Conservation (phyloP, 2,113 vertebrate genomes). For the Tragelaphus scriptus region DNA sequence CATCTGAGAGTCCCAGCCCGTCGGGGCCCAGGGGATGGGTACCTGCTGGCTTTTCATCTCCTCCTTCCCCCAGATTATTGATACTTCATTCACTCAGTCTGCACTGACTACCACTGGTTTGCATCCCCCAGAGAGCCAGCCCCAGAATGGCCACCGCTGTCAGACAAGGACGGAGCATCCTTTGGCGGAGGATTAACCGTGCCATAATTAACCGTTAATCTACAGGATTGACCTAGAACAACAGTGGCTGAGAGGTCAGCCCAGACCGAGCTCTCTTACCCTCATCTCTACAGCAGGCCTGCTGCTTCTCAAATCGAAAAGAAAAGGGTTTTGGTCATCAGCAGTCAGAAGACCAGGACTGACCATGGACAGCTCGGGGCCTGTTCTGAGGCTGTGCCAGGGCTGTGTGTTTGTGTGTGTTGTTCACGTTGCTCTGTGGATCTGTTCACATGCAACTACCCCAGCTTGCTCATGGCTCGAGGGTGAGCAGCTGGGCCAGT, state of each 20-base stretch:
- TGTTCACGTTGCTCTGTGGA: fast-evolving
- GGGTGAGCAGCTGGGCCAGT: not conserved
- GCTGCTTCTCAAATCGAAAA: not conserved
- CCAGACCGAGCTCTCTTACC: fast-evolving
- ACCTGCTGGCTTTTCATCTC: not conserved
- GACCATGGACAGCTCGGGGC: fast-evolving
- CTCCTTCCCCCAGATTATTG: not conserved
- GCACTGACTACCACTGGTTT: too few species aligned
- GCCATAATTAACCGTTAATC: too few species aligned
- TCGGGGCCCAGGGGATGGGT: not conserved
- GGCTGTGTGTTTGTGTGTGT: fast-evolving
- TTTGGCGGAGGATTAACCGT: not conserved
- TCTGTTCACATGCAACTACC: too few species aligned
- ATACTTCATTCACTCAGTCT: not conserved
- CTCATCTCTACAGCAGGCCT: fast-evolving
- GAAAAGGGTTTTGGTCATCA: not conserved
- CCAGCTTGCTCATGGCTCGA: not conserved
- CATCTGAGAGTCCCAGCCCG: not conserved
- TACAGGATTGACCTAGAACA: too few species aligned
- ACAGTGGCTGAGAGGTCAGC: not conserved
- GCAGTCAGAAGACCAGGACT: not conserved
- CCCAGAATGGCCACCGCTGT: not conserved
- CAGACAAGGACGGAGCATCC: not conserved
- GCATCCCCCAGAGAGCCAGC: not conserved
- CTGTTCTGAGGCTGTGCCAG: too few species aligned